A percentile compares a stretch with the other conserved stretches of the same genome.
Evolutionary conservation across 1,140 invertebrate species (phyloP).

Genomic region (Cherax quadricarinatus): DNA sequence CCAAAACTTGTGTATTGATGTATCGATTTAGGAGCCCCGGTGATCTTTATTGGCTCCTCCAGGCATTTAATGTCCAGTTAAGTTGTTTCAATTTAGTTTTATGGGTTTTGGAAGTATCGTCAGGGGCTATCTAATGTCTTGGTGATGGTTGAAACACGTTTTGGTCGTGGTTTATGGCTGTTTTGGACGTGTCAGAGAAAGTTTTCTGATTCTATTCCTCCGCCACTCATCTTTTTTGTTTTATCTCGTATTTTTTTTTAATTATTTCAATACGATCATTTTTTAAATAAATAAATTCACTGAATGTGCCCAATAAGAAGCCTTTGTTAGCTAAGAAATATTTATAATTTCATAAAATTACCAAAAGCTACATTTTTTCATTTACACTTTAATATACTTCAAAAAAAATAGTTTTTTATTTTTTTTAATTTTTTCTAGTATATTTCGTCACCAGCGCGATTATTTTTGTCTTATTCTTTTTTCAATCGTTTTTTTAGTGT

Average conservation of each 20-base stretch:
- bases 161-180: neutral
- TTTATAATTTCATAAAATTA: too few species aligned
- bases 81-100: conserved; percentile 22
- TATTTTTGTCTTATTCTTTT: too few species aligned
- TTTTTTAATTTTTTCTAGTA: too few species aligned
- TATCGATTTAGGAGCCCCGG: neutral
- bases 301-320: too few species aligned
- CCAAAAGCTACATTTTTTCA: too few species aligned
- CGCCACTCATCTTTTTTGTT: neutral
- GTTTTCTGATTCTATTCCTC: neutral
- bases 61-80: conserved; percentile 8
- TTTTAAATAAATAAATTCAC: too few species aligned
- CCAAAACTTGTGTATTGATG: neutral
- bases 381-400: too few species aligned
- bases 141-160: neutral
- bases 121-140: neutral
- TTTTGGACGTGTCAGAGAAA: neutral
- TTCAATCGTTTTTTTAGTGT: too few species aligned
- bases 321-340: too few species aligned
- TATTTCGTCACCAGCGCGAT: too few species aligned
- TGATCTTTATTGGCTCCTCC: neutral
- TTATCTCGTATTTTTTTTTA: neutral
- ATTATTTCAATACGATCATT: too few species aligned
- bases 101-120: neutral
- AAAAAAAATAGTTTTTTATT: too few species aligned